These are phyloP conservation scores for Carabus problematicus DNA, from an alignment of 2,888 invertebrate species.

Conservation along the genomic window DNA sequence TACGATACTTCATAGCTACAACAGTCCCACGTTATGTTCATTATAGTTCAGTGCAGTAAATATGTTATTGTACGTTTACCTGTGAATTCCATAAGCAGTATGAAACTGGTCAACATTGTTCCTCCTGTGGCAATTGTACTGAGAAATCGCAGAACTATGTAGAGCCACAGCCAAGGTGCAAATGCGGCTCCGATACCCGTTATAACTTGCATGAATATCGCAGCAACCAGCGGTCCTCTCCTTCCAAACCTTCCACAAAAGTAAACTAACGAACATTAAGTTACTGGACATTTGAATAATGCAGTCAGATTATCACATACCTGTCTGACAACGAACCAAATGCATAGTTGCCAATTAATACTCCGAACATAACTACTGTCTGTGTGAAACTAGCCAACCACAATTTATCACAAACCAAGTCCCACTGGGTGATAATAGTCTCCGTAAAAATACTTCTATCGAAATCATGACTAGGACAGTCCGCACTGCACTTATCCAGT, in stretches of 20 bases:
- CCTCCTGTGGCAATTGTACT: slow-evolving; percentile 82
- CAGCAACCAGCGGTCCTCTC: slow-evolving; percentile 73
- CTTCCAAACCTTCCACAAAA: slow-evolving; percentile 72
- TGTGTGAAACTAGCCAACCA: slow-evolving; percentile 76
- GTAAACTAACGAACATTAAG: not conserved
- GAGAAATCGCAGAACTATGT: slow-evolving; percentile 73
- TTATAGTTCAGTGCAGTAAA: not conserved
- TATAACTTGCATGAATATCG: slow-evolving; percentile 75
- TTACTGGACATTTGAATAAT: too few species aligned
- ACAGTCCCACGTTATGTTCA: slow-evolving; percentile 40
- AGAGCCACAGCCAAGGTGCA: slow-evolving; percentile 70
- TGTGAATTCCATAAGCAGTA: slow-evolving; percentile 72
- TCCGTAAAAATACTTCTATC: slow-evolving; percentile 5
- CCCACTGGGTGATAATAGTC: slow-evolving; percentile 78
- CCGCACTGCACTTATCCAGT: not conserved
- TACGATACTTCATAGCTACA: slow-evolving; percentile 62
- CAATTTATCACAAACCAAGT: slow-evolving; percentile 71
- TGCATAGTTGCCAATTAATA: slow-evolving; percentile 75
- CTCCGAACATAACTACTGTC: slow-evolving; percentile 79
- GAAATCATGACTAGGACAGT: slow-evolving; percentile 1
- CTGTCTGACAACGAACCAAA: slow-evolving; percentile 79
- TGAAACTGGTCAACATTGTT: slow-evolving; percentile 81
- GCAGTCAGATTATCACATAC: slow-evolving; percentile 58
- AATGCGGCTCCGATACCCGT: slow-evolving; percentile 75
- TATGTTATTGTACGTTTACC: slow-evolving; percentile 55